Evolutionary conservation across 2,797 vertebrate species (phyloP), one percentile per base, ranked within the genome.

Genomic region (Anguilla pacifica): DNA sequence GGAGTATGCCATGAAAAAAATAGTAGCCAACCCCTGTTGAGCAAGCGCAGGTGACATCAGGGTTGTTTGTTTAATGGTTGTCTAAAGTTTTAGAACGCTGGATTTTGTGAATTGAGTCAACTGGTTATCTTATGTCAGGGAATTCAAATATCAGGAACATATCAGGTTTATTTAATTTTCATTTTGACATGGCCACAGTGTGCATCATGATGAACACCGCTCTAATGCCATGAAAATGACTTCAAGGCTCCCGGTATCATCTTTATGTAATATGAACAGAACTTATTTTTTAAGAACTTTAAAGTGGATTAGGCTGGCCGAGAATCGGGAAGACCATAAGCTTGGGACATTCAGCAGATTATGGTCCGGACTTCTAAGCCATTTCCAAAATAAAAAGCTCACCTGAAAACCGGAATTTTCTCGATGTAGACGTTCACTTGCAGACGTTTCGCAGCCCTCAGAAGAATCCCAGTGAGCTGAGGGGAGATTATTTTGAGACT

Each of bases 401-500:
- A 99, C 99, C 94, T 92, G 94, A 98, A 99, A 3, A 51, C 90
- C 11, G 94, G 89, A 11, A 98, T 85, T 89, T 97, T 95, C 91
- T 95, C 93, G 1, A 99, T 86, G 0, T 94, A 95, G 87, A 97
- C 93, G 0, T 99, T 99, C 93, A 99, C 64, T 93, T 99, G 99
- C 88, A 99, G 92, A 89, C 97, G 93, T 92, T 98, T 99, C 46
- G 97, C 97, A 64, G 96, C 98, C 92, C 88, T 96, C 64, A 99
- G 90, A 85, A 99, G 87, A 0, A 97, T 72, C 86, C 99, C 99
- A 1, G 98, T 99, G 55, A 99, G 93, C 99, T 99, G 94, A 59
- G 88, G 91, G 90, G 89, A 86, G 91, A 49, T 64, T 46, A 31
- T 46, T 43, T 53, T 82, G 55, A 51, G 17, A 83, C 35, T 57